A percentile compares a stretch with the other conserved stretches of the same genome.
Conservation (phyloP, 2,797 vertebrate species). For the Liparis tanakae region DNA sequence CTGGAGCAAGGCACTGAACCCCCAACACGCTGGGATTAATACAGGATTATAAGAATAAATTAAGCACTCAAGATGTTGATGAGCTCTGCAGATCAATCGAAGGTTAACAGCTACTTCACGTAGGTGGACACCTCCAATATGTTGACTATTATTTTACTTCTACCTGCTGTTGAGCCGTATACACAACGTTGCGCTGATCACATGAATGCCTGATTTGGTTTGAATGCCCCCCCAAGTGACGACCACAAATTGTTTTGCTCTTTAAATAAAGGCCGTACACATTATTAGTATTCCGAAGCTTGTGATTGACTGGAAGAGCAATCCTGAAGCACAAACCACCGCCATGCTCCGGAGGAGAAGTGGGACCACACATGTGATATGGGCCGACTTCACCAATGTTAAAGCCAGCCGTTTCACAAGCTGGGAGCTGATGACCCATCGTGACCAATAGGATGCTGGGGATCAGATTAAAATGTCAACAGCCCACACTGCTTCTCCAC, state of each 20-base stretch:
- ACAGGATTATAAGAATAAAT: background rate
- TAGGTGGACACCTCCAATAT: constrained; percentile 56
- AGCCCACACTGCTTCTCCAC: constrained; percentile 41
- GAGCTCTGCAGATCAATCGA: constrained; percentile 71
- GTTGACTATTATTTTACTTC: background rate
- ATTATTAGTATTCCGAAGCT: constrained; percentile 1
- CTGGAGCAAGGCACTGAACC: too few species aligned
- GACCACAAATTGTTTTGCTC: background rate
- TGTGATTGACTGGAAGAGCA: constrained; percentile 16
- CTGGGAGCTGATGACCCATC: constrained; percentile 24
- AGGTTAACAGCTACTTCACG: constrained; percentile 74
- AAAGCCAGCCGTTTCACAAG: constrained; percentile 37
- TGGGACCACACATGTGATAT: constrained; percentile 5
- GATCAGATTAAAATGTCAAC: constrained; percentile 58
- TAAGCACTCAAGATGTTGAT: constrained; percentile 73
- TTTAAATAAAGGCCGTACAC: background rate
- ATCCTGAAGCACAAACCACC: background rate
- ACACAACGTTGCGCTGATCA: background rate
- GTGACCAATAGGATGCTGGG: constrained; percentile 11
- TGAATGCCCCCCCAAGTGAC: background rate
- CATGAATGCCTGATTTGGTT: background rate
- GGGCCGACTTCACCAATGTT: constrained; percentile 11
- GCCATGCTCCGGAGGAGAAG: background rate
- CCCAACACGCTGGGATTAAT: too few species aligned
- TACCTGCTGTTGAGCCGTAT: too few species aligned